phyloP scores from a whole-genome alignment of 2,797 vertebrate species.

The Parauchenoglanis ngamensis region DNA sequence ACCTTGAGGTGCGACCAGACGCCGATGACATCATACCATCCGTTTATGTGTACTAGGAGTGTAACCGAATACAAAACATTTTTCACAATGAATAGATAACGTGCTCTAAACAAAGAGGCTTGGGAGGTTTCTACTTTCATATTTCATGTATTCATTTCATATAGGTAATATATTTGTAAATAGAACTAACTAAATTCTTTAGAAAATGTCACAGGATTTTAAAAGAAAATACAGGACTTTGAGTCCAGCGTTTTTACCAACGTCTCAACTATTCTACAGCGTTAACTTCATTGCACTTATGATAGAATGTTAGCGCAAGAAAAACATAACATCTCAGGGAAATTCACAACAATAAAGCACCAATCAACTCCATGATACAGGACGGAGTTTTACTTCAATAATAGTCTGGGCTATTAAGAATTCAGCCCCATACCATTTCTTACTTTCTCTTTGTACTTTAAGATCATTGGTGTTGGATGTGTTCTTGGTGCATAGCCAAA shows the following conservation, averaged over 20 bases:
- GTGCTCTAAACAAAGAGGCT: not conserved
- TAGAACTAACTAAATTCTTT: not conserved
- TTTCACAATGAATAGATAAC: not conserved
- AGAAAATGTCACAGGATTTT: not conserved
- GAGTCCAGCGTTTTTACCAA: not conserved
- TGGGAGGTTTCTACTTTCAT: not conserved
- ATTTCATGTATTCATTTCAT: no score
- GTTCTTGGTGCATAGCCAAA: not conserved
- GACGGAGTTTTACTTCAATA: not conserved
- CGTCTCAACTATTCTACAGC: not conserved
- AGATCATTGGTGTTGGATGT: not conserved
- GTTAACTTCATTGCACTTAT: not conserved
- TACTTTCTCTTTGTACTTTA: not conserved
- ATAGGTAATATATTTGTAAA: not conserved
- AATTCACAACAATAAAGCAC: not conserved
- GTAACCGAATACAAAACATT: constrained; percentile 12
- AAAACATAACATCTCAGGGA: not conserved
- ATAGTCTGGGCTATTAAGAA: not conserved
- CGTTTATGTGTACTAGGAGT: constrained; percentile 3
- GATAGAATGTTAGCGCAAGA: no score
- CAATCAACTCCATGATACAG: not conserved
- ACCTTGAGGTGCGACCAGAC: constrained; percentile 62
- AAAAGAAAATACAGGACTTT: not conserved
- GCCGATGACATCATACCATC: not conserved
- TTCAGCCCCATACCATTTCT: not conserved